Base-by-base conservation (phyloP, 2,797 vertebrate species). In the Morus bassanus region DNA sequence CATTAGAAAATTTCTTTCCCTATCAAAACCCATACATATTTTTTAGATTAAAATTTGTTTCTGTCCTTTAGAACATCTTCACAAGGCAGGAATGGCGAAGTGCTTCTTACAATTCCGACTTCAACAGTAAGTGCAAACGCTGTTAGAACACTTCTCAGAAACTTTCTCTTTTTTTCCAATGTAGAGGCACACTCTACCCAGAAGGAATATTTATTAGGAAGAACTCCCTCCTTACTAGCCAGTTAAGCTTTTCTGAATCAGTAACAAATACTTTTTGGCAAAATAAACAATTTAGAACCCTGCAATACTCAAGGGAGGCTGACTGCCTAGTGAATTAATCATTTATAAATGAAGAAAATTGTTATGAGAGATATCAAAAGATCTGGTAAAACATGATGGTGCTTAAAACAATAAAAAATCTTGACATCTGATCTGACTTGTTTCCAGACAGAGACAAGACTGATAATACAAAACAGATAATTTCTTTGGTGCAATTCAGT, bases 391-490 rank as follows among this genome's bases (percentile, higher is more conserved):
- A 93, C 69, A 86, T 9, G 64, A 91, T 33, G 48, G 57, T 56
- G 81, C 69, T 86, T 81, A 57, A 56, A 93, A 56, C 54, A 89
- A 70, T 72, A 69, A 85, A 90, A 79, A 70, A 57, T 24, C 65
- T 45, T 83, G 45, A 86, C 1, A 6, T 65, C 70, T 91, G 57
- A 84, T 88, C 79, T 28, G 72, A 85, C 72, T 83, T 77, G 37
- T 68, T 95, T 88, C 90, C 90, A 81, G 30, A 50, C 39, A 60
- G 53, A 95, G 48, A 93, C 72, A 93, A 79, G 79, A 83, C 1
- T 70, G 72, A 88, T 95, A 91, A 95, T 64, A 80, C 54, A 90
- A 91, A 78, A 45, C 85, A 96, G 91, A 43, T 50, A 94, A 94
- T 7, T 81, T 57, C 65, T 84, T 57, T 75, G 76, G 53, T 82